Evolutionary conservation across 2,888 invertebrate genomes (phyloP), one percentile per base, ranked within the genome.

Genomic region (Ormia ochracea): DNA sequence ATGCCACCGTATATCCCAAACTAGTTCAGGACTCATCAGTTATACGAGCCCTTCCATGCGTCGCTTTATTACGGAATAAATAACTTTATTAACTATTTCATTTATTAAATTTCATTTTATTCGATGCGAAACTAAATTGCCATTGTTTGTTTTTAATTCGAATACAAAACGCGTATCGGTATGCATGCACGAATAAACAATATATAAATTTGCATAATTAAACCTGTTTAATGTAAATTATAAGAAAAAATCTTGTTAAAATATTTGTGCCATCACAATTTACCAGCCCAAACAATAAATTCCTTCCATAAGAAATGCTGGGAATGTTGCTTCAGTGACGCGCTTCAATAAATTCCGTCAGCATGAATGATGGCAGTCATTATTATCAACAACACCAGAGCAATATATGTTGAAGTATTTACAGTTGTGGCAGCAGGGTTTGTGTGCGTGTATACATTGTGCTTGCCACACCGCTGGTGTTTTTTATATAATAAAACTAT

Each of bases 291-390:
- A 33, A 17, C 10, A 4, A 9, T 38, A 14, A 43, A 59, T 38
- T 26, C 10, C 23, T 14, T 26, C 1, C n/a, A 23, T n/a, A 36
- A 36, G 9, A 23, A 23, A 63, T 63, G 9, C 45, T n/a, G 33
- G n/a, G 45, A 45, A 63, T 63, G 43, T 38, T 48, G 19, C 43
- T 19, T 7, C 17, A 45, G 26, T 26, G 14, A 26, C 9, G n/a
- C 6, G n/a, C 4, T 19, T 23, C 23, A 50, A 5, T 23, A 12
- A 14, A 33, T 63, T n/a, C n/a, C 19, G 28, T 19, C 45, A 33
- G n/a, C 21, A 31, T 48, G 33, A 63, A 48, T 48, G 48, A 63
- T 23, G 63, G 10, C 48, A 33, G 33, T 33, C n/a, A 48, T 28
- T 17, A 3, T 28, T n/a, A 59, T 9, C 43, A 28, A 3, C 43